phyloP scores from a whole-genome alignment of 2,888 invertebrate species.

The Diarsia mendica region DNA sequence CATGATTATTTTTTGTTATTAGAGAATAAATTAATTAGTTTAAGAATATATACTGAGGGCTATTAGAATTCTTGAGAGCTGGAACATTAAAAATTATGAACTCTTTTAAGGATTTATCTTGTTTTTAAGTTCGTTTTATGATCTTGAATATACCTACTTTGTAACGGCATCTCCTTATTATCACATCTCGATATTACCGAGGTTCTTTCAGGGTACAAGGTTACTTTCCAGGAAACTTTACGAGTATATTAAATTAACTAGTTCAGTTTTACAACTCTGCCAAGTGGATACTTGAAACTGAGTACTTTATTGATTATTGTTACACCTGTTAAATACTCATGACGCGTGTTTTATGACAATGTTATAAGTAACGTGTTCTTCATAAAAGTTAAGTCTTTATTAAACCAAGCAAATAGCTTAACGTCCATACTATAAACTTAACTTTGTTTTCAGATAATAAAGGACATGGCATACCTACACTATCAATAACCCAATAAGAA shows the following conservation, averaged over 20 bases:
- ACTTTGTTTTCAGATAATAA: conserved; percentile 35
- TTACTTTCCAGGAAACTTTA: neutral
- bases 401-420: neutral
- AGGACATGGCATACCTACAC: conserved; percentile 27
- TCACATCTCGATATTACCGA: neutral
- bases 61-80: conserved; percentile 41
- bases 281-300: neutral
- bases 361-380: neutral
- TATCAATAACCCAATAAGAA: conserved; percentile 54
- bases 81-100: conserved; percentile 27
- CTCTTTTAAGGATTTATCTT: conserved; percentile 23
- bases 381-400: conserved; percentile 1
- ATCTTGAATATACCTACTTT: conserved; percentile 18
- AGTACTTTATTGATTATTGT: neutral
- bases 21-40: conserved; percentile 55
- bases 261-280: neutral
- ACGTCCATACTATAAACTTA: neutral
- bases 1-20: conserved; percentile 47
- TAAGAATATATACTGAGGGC: conserved; percentile 46
- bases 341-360: conserved; percentile 10
- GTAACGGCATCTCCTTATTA: neutral
- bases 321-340: neutral
- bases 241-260: neutral
- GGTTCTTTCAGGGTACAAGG: neutral
- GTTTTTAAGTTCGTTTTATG: conserved; percentile 27